A percentile compares a stretch with the other conserved stretches of the same genome.
These are phyloP conservation scores for Stenurella melanura DNA, from an alignment of 2,888 invertebrate species.

Conservation along the genomic window DNA sequence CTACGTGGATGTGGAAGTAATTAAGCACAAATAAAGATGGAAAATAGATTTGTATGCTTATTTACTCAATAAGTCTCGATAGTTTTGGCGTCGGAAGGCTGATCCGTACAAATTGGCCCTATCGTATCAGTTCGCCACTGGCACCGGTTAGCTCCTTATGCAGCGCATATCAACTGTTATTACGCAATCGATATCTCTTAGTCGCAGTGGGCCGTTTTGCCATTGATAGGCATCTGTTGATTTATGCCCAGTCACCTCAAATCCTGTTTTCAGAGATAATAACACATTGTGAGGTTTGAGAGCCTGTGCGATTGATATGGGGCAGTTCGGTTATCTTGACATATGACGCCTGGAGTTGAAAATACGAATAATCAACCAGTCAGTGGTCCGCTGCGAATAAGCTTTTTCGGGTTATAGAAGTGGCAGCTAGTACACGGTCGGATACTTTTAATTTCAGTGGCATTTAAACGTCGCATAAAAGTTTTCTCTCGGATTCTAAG, in stretches of 20 bases:
- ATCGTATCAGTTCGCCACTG: not conserved
- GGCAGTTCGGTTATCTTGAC: constrained; percentile 34
- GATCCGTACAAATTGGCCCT: not conserved
- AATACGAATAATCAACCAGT: not conserved
- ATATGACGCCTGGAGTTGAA: constrained; percentile 33
- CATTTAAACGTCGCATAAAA: not conserved
- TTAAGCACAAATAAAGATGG: too few relatives aligned
- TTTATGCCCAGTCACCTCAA: constrained; percentile 48
- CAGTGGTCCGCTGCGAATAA: not conserved
- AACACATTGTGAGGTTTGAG: constrained; percentile 42
- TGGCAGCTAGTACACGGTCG: not conserved
- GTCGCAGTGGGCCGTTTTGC: constrained; percentile 44
- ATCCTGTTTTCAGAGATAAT: constrained; percentile 50
- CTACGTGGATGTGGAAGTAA: too few relatives aligned
- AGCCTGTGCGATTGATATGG: constrained; percentile 30
- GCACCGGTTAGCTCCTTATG: not conserved
- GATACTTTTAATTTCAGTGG: not conserved
- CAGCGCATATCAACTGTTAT: constrained; percentile 41
- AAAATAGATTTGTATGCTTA: too few relatives aligned
- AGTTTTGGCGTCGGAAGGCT: too few relatives aligned
- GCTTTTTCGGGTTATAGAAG: not conserved
- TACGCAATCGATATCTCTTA: constrained; percentile 46
- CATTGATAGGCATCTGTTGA: constrained; percentile 50
- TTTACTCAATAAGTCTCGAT: too few relatives aligned
- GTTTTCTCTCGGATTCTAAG: not conserved